Conservation (phyloP, 1,140 invertebrate genomes). For the Drosophila ercepeae region DNA sequence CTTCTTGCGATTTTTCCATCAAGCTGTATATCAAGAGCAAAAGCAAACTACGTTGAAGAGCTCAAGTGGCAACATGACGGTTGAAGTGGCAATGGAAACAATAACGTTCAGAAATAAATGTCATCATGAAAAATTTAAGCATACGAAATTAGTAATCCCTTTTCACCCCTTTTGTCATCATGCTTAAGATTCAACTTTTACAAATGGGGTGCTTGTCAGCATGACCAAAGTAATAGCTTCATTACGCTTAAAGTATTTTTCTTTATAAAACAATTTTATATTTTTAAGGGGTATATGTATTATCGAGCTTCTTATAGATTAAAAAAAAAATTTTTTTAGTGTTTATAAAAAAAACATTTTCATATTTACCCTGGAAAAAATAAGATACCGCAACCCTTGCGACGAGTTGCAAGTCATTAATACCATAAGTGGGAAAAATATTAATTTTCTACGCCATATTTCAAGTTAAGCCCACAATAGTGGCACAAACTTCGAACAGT, state of each 20-base stretch:
- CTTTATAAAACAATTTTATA: no score
- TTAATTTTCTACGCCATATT: no score
- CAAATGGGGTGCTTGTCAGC: slow-evolving; percentile 19
- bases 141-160: slow-evolving; percentile 60
- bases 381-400: no score
- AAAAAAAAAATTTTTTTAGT: no score
- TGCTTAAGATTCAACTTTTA: slow-evolving; percentile 2
- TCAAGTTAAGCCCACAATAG: no score
- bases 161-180: slow-evolving; percentile 63
- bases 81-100: slow-evolving; percentile 37
- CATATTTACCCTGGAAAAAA: no score
- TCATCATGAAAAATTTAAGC: slow-evolving; percentile 61
- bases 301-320: no score
- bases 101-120: slow-evolving; percentile 69
- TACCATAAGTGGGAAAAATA: no score
- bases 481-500: no score
- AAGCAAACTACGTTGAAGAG: slow-evolving; percentile 2
- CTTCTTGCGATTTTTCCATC: slow-evolving; percentile 68
- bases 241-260: slow-evolving; percentile 28
- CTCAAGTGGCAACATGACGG: slow-evolving; percentile 22
- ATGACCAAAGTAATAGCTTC: slow-evolving; percentile 42
- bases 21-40: slow-evolving; percentile 16
- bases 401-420: no score
- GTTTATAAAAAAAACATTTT: no score
- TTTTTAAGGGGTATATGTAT: no score